Conservation (phyloP, 1,140 invertebrate genomes). For the Maniola jurtina region DNA sequence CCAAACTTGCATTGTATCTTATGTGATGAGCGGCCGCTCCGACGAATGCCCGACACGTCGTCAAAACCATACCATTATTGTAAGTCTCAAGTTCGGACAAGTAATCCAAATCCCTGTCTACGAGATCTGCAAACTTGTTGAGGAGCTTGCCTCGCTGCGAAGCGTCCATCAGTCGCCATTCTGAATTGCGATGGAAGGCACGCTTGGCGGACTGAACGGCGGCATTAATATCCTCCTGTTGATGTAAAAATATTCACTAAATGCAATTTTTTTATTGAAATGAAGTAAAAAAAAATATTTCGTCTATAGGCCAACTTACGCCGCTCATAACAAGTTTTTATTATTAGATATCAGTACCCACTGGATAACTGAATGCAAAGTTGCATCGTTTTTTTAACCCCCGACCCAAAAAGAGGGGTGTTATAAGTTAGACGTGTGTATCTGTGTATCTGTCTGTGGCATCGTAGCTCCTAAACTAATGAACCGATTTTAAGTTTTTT, state of each 20-base stretch:
- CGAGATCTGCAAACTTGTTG: constrained; percentile 83
- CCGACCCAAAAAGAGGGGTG: too few relatives aligned
- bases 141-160: constrained; percentile 77
- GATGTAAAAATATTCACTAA: background rate
- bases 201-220: constrained; percentile 89
- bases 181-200: constrained; percentile 85
- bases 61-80: constrained; percentile 54
- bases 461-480: too few relatives aligned
- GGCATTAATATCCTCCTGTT: constrained; percentile 85
- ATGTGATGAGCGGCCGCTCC: constrained; percentile 82
- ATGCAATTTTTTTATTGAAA: background rate
- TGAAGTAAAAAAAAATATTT: too few relatives aligned
- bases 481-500: too few relatives aligned
- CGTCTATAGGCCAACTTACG: too few relatives aligned
- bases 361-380: too few relatives aligned
- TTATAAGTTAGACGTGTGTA: too few relatives aligned
- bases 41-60: constrained; percentile 79
- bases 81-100: constrained; percentile 81
- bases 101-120: constrained; percentile 83
- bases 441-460: too few relatives aligned
- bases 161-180: constrained; percentile 86
- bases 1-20: constrained; percentile 50
- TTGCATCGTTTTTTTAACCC: too few relatives aligned
- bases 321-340: too few relatives aligned
- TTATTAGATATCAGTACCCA: too few relatives aligned